These are phyloP conservation scores for Gari tellinella DNA, from an alignment of 2,888 invertebrate species.

Conservation along the genomic window DNA sequence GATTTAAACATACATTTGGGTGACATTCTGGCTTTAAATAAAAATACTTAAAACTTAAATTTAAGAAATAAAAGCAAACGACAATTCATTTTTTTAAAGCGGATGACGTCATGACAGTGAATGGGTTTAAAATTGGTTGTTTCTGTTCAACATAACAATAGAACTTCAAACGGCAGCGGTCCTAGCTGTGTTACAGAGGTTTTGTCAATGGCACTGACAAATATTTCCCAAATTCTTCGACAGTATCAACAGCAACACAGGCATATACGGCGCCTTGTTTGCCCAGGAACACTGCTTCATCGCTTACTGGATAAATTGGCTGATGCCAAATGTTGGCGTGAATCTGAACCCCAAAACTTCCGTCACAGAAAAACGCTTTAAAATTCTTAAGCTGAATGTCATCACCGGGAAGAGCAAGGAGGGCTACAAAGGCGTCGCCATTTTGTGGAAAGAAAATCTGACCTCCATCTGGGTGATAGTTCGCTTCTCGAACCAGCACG, in stretches of 20 bases:
- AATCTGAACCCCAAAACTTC: slow-evolving; percentile 69
- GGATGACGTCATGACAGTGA: too few relatives aligned
- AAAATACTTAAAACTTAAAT: too few relatives aligned
- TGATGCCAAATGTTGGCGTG: slow-evolving; percentile 69
- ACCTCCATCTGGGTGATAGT: slow-evolving; percentile 70
- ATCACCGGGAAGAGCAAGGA: slow-evolving; percentile 62
- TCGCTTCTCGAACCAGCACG: slow-evolving; percentile 64
- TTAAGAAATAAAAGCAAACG: too few relatives aligned
- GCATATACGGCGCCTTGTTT: slow-evolving; percentile 68
- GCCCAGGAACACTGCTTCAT: slow-evolving; percentile 57
- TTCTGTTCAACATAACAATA: too few relatives aligned
- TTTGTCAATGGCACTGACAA: slow-evolving; percentile 59
- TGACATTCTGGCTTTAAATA: too few relatives aligned
- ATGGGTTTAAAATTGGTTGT: too few relatives aligned
- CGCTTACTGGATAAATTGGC: slow-evolving; percentile 59
- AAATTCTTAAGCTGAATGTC: slow-evolving; percentile 62
- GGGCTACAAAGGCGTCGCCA: slow-evolving; percentile 52
- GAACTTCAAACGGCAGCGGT: too few relatives aligned
- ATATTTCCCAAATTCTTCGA: slow-evolving; percentile 63
- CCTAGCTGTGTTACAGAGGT: slow-evolving; percentile 6
- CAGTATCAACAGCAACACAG: slow-evolving; percentile 65
- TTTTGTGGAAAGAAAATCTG: slow-evolving; percentile 66
- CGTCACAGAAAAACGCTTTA: slow-evolving; percentile 69
- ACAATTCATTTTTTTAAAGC: too few relatives aligned
- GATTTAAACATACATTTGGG: too few relatives aligned